A percentile compares a stretch with the other conserved stretches of the same genome.
phyloP scores from a whole-genome alignment of 1,140 invertebrate species.

The Zaprionus tsacasi region DNA sequence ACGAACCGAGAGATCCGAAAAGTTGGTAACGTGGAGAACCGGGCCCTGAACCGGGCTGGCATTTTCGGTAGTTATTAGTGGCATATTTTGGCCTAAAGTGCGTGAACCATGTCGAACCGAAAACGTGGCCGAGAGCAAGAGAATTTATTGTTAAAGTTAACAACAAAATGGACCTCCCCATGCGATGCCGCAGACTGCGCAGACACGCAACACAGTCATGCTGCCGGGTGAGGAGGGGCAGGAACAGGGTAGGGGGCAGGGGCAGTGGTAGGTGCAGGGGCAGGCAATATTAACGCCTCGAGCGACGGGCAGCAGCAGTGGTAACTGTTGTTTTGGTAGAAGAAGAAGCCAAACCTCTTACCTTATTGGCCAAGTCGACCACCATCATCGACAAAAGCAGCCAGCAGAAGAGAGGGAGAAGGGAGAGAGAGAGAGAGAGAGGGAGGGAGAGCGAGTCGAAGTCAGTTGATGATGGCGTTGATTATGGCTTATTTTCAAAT shows the following conservation, averaged over 20 bases:
- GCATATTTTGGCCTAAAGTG: constrained; percentile 83
- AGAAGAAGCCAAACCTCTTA: constrained; percentile 55
- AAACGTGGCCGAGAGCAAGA: constrained; percentile 64
- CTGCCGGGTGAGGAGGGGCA: not conserved
- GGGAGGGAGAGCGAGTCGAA: not conserved
- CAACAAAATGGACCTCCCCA: constrained; percentile 81
- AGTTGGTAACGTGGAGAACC: constrained; percentile 23
- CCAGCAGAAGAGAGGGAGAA: not conserved
- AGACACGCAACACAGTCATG: constrained; percentile 51
- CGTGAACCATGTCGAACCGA: constrained; percentile 81
- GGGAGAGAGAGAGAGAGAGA: not conserved
- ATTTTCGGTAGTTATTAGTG: constrained; percentile 83
- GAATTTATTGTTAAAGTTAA: constrained; percentile 81
- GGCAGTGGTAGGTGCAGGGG: constrained; percentile 40
- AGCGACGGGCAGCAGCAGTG: constrained; percentile 60
- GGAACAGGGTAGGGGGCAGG: constrained; percentile 11
- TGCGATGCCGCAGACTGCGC: constrained; percentile 25
- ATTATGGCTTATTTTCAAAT: constrained; percentile 83
- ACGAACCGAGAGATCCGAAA: constrained; percentile 15
- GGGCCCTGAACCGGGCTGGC: constrained; percentile 12
- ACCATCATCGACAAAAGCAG: constrained; percentile 67
- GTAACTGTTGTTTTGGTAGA: constrained; percentile 75
- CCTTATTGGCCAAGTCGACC: constrained; percentile 76
- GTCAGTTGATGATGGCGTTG: constrained; percentile 76
- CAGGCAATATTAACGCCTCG: constrained; percentile 76